phyloP scores from a whole-genome alignment of 2,888 invertebrate species.

The Oegoconia quadripuncta region DNA sequence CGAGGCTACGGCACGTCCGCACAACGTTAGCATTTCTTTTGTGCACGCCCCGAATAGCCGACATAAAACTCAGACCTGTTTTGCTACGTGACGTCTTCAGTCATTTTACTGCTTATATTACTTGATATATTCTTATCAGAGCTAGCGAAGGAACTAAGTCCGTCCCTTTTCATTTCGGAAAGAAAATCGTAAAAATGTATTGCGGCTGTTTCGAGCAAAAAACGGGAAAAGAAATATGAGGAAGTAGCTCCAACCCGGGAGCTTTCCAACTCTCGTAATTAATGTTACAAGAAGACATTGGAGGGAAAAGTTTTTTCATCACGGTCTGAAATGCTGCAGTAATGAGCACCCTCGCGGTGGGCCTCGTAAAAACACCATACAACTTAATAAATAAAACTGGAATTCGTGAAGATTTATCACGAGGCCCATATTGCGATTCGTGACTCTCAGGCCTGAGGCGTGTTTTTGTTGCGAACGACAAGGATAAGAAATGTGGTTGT shows the following conservation, averaged over 20 bases:
- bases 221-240: constrained; percentile 49
- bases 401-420: constrained; percentile 74
- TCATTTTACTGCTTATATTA: constrained; percentile 66
- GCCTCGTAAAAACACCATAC: constrained; percentile 74
- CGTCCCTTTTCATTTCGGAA: constrained; percentile 49
- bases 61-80: constrained; percentile 73
- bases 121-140: constrained; percentile 70
- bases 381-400: constrained; percentile 77
- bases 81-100: constrained; percentile 70
- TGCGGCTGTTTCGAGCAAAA: constrained; percentile 36
- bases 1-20: constrained; percentile 53
- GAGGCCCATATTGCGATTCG: constrained; percentile 62
- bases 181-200: constrained; percentile 63
- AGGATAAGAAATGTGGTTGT: constrained; percentile 40
- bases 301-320: constrained; percentile 75
- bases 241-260: constrained; percentile 26
- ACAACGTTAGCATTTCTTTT: constrained; percentile 72
- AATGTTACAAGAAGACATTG: constrained; percentile 72
- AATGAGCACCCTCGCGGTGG: constrained; percentile 70
- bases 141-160: constrained; percentile 39
- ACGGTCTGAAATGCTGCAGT: constrained; percentile 52
- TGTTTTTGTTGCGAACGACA: constrained; percentile 49
- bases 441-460: constrained; percentile 46
- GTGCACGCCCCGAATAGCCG: constrained; percentile 73
- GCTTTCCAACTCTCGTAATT: constrained; percentile 68